Conservation (phyloP, 2,888 invertebrate species). For the Drosophila recens region DNA sequence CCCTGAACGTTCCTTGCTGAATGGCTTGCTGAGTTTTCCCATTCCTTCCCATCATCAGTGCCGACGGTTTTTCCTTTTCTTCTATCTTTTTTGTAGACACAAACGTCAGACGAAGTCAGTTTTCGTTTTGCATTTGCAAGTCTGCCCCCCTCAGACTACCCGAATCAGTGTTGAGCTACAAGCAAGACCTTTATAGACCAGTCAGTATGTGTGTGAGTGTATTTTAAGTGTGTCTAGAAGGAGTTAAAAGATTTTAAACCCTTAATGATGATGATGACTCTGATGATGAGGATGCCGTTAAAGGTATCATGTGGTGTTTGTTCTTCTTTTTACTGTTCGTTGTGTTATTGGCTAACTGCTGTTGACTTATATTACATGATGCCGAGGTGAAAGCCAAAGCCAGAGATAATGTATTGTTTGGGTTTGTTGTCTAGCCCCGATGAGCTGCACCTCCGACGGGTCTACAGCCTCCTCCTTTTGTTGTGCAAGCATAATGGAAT, state of each 20-base stretch:
- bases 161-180: conserved; percentile 15
- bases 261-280: conserved; percentile 65
- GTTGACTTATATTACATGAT: conserved; percentile 73
- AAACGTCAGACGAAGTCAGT: conserved; percentile 54
- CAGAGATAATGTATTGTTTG: conserved; percentile 69
- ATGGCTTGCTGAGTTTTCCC: conserved; percentile 73
- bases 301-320: conserved; percentile 65
- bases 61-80: conserved; percentile 9
- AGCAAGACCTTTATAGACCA: conserved; percentile 54
- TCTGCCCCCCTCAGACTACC: conserved; percentile 22
- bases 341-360: conserved; percentile 66
- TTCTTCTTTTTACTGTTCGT: conserved; percentile 51
- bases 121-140: conserved; percentile 64
- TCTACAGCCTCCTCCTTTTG: conserved; percentile 49
- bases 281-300: conserved; percentile 54
- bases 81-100: conserved; percentile 26
- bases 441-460: conserved; percentile 36
- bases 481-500: conserved; percentile 71
- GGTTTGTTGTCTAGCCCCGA: conserved; percentile 57
- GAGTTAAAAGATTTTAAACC: conserved; percentile 63
- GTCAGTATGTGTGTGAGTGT: conserved; percentile 12
- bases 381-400: conserved; percentile 54
- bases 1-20: conserved; percentile 55
- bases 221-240: conserved; percentile 29
- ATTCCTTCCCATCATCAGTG: conserved; percentile 52